Percentiles rank a stretch among this genome's conserved stretches.
Evolutionary conservation across 2,888 invertebrate species (phyloP).

Genomic region (Anaspis maculata): DNA sequence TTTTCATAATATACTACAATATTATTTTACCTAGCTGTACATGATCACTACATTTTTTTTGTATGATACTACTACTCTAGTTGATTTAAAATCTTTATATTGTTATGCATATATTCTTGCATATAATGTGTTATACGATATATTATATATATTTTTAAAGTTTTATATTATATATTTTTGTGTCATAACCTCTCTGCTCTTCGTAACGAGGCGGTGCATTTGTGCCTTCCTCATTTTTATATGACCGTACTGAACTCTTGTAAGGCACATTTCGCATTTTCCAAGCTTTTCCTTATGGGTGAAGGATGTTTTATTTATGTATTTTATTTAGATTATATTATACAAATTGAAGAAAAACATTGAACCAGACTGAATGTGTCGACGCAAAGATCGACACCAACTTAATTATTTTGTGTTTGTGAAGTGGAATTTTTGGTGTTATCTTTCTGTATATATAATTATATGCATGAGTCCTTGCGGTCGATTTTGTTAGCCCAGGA

Average conservation of each 20-base stretch:
- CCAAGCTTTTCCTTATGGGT: conserved; percentile 20
- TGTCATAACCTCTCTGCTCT: conserved; percentile 41
- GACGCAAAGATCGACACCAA: conserved; percentile 17
- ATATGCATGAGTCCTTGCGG: conserved; percentile 37
- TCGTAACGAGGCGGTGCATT: conserved; percentile 35
- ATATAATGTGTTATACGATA: conserved; percentile 15
- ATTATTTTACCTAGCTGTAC: conserved; percentile 19
- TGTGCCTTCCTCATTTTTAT: conserved; percentile 40
- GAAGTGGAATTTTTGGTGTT: conserved; percentile 28
- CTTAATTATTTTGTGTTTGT: conserved; percentile 27
- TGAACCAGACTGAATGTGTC: conserved; percentile 27
- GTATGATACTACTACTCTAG: conserved; percentile 19
- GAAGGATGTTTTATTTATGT: conserved; percentile 18
- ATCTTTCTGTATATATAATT: conserved; percentile 25
- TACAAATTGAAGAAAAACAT: conserved; percentile 13
- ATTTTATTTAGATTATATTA: conserved; percentile 18
- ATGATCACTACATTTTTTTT: conserved; percentile 20
- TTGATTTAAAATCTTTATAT: conserved; percentile 14
- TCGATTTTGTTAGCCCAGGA: conserved; percentile 43
- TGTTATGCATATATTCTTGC: conserved; percentile 8
- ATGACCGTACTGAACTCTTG: conserved; percentile 34
- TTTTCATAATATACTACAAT: too few species aligned
- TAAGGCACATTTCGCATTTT: conserved; percentile 19
- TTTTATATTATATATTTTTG: conserved; percentile 22
- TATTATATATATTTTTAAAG: conserved; percentile 24